phyloP scores from a whole-genome alignment of 1,140 invertebrate genomes.

The Venustaconcha ellipsiformis region DNA sequence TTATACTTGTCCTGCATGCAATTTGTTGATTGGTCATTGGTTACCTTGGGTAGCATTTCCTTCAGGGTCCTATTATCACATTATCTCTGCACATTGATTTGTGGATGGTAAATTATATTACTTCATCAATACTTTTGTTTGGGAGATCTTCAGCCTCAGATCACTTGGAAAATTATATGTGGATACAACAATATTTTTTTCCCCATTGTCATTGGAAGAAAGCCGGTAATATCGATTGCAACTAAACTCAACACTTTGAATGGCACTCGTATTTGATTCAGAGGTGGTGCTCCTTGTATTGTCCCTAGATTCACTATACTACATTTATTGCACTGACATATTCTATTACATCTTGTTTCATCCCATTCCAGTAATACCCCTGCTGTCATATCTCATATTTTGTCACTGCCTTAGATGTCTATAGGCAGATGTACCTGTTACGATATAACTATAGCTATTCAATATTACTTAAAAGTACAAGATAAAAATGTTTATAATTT shows the following conservation, averaged over 20 bases:
- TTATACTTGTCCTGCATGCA: neutral
- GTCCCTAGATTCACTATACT: neutral
- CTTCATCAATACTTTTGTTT: neutral
- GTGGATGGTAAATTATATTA: constrained; percentile 1
- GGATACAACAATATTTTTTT: neutral
- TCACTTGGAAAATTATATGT: neutral
- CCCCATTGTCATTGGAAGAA: neutral
- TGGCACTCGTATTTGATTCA: neutral
- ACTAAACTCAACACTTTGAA: constrained; percentile 1
- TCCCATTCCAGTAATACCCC: neutral
- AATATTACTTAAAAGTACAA: too few species aligned
- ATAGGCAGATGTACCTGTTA: too few species aligned
- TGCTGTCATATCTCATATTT: too few species aligned
- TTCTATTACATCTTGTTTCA: constrained; percentile 2
- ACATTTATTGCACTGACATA: neutral
- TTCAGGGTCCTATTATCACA: too few species aligned
- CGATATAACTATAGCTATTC: too few species aligned
- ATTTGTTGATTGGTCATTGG: constrained; percentile 4
- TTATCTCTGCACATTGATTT: too few species aligned
- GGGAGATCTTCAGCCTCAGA: neutral
- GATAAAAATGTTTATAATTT: too few species aligned
- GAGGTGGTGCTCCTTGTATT: constrained; percentile 2
- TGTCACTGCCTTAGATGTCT: too few species aligned
- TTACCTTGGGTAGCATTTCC: too few species aligned
- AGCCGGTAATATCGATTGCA: neutral